A percentile compares a stretch with the other conserved stretches of the same genome.
These are phyloP conservation scores for Ornithoptera alexandrae DNA, from an alignment of 2,888 invertebrate species.

Conservation along the genomic window DNA sequence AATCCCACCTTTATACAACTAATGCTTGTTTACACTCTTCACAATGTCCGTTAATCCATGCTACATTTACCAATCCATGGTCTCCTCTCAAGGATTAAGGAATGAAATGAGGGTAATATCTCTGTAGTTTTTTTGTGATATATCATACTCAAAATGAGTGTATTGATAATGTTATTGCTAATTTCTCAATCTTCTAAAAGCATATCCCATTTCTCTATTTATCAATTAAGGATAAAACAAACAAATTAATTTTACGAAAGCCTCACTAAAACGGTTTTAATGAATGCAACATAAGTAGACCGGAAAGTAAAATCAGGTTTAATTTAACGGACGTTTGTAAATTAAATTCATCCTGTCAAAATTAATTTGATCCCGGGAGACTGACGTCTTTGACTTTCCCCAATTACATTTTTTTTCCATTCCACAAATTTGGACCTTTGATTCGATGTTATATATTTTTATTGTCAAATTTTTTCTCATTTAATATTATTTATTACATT, in stretches of 20 bases:
- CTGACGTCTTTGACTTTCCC: not conserved
- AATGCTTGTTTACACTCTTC: no score
- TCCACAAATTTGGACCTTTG: not conserved
- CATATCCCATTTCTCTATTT: not conserved
- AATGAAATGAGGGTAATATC: no score
- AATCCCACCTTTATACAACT: no score
- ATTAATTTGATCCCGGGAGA: constrained; percentile 3
- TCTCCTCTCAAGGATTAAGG: no score
- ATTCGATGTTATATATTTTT: not conserved
- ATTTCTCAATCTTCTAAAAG: no score
- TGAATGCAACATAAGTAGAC: not conserved
- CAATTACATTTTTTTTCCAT: not conserved
- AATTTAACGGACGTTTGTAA: not conserved
- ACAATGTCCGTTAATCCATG: no score
- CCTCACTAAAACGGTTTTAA: not conserved
- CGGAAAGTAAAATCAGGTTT: not conserved
- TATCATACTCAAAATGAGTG: no score
- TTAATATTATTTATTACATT: no score
- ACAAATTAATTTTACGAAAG: not conserved
- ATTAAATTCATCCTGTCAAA: not conserved
- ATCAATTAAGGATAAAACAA: not conserved
- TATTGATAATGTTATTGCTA: no score
- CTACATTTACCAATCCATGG: no score
- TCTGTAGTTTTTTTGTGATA: no score
- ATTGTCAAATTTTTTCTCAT: no score